Evolutionary conservation across 2,113 vertebrate genomes (phyloP), one percentile per base, ranked within the genome.

Genomic region (Eolophus roseicapilla): DNA sequence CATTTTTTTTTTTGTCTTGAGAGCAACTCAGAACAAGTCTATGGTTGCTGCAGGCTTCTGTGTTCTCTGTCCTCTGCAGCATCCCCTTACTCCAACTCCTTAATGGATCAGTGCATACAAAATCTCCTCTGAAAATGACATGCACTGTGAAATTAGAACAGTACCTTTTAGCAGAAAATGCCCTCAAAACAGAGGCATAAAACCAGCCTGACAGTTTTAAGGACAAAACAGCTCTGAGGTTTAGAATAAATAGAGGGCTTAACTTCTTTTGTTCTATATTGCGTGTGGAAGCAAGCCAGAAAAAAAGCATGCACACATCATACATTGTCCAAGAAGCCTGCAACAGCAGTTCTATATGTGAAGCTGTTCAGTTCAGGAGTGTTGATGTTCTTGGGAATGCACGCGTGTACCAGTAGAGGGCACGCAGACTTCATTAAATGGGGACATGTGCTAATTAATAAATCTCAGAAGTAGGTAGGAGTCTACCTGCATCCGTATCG

Each of bases 371-470:
- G 5, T 60, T 50, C 2, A 2, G 23, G 49, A 80, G 55, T 3
- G 60, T 3, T 11, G 46, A 3, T 39, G 55, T 25, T 94, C 60
- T 70, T 35, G n/a, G 76, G 89, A 94, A 70, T 92, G 69, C 92
- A 25, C 6, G 57, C 37, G 6, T 4, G 46, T 44, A 90, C 97
- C 97, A 97, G 97, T 31, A 97, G 97, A 97, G 97, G 97, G 97
- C 96, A 95, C 0, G 10, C 95, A 78, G 73, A 8, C 87, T 96
- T 95, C 94, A 17, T 97, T 97, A 96, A 93, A 91, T 15, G 69
- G 76, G 81, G 80, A 39, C 81, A 67, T 8, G 53, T 74, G 84
- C 88, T 92, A 86, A 95, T 97, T 94, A 96, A 94, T 87, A 41
- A 90, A 88, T 53, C 68, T 47, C 73, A 62, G 62, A 4, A 57